Conservation (phyloP, 2,113 vertebrate genomes). For the Atractosteus spatula region DNA sequence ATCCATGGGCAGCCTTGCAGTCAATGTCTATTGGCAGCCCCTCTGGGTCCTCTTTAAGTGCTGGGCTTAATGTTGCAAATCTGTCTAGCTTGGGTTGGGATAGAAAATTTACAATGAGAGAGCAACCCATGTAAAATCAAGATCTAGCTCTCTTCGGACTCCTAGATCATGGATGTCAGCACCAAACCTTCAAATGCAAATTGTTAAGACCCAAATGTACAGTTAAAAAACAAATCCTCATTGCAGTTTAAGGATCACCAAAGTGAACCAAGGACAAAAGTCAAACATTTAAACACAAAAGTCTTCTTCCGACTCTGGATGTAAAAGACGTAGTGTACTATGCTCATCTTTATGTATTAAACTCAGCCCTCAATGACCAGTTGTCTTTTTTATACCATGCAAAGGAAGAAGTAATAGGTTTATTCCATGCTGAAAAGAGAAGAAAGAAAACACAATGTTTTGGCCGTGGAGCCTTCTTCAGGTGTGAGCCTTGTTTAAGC, state of each 20-base stretch:
- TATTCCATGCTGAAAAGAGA: too few species aligned
- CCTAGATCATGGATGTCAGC: not conserved
- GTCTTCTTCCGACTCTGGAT: not conserved
- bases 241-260: not conserved
- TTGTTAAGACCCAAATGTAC: not conserved
- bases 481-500: constrained; percentile 25
- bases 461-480: too few species aligned
- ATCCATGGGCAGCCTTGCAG: not conserved
- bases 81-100: constrained; percentile 1
- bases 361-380: not conserved
- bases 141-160: not conserved
- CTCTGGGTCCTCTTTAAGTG: not conserved
- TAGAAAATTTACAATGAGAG: not conserved
- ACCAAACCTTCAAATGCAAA: not conserved
- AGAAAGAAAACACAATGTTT: too few species aligned
- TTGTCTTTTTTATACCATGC: constrained; percentile 4
- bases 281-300: not conserved
- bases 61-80: constrained; percentile 12
- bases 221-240: too few species aligned
- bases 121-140: constrained; percentile 1
- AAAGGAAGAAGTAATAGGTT: too few species aligned
- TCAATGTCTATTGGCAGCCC: constrained; percentile 1
- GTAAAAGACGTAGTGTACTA: not conserved
- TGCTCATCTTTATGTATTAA: not conserved
- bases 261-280: not conserved